Evolutionary conservation across 2,888 invertebrate genomes (phyloP).

Genomic region (Leptopterna dolabrata): DNA sequence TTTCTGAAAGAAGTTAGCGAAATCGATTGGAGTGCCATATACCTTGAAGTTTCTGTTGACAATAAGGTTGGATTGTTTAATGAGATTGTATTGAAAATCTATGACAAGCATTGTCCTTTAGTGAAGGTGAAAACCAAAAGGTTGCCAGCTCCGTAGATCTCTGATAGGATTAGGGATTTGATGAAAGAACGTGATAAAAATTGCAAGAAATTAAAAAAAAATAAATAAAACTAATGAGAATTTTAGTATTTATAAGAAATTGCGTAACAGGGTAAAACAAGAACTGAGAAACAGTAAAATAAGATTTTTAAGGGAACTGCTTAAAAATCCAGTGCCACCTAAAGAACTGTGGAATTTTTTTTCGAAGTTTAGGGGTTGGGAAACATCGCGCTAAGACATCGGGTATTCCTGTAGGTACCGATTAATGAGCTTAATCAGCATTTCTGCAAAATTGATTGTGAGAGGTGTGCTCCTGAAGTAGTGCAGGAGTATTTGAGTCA

Average conservation of each 20-base stretch:
- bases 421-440: not conserved
- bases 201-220: not conserved
- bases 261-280: too few relatives aligned
- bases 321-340: not conserved
- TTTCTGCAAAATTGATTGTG: not conserved
- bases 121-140: not conserved
- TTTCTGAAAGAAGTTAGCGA: not conserved
- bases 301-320: too few relatives aligned
- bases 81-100: not conserved
- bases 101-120: not conserved
- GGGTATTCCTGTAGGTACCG: not conserved
- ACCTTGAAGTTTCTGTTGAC: not conserved
- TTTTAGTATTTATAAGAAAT: not conserved
- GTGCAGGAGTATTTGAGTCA: not conserved
- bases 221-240: not conserved
- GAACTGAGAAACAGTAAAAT: not conserved
- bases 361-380: not conserved
- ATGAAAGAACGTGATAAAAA: not conserved
- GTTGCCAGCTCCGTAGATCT: not conserved
- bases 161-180: not conserved
- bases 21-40: not conserved
- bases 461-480: too few relatives aligned
- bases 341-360: not conserved
- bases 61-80: not conserved
- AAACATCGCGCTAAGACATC: not conserved